Evolutionary conservation across 2,888 invertebrate genomes (phyloP).

Genomic region (Mesorhabditis spiculigera): DNA sequence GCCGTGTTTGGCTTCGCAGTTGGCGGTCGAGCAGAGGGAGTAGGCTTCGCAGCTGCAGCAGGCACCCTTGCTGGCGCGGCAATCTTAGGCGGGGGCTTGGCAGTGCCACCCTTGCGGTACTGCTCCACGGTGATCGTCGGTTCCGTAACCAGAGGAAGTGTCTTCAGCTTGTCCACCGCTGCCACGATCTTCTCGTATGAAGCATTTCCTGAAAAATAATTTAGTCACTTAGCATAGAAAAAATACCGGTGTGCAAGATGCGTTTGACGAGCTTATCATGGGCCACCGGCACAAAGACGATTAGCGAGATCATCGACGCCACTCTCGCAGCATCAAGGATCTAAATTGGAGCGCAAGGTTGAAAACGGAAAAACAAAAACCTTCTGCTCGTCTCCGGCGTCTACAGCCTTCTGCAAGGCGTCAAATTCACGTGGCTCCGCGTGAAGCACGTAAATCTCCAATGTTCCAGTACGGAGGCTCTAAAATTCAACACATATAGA

Average conservation of each 20-base stretch:
- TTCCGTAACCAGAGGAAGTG: slow-evolving; percentile 2
- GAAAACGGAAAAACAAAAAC: not conserved
- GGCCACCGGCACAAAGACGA: not conserved
- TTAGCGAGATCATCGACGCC: not conserved
- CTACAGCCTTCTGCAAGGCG: not conserved
- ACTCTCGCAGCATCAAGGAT: not conserved
- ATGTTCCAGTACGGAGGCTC: slow-evolving; percentile 1
- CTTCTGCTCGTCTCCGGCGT: not conserved
- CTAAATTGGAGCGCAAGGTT: not conserved
- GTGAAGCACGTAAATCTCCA: not conserved
- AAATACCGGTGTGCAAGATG: not conserved
- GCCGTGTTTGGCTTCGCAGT: too few species aligned
- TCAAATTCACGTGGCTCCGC: not conserved
- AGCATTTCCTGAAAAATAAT: not conserved
- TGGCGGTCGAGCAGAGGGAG: too few species aligned
- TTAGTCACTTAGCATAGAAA: not conserved
- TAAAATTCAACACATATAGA: not conserved
- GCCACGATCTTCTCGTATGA: not conserved
- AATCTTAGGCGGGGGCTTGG: not conserved
- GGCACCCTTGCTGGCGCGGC: not conserved
- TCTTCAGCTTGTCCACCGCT: slow-evolving; percentile 6
- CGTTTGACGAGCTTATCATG: not conserved
- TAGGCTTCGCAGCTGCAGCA: too few species aligned
- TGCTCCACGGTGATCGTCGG: slow-evolving; percentile 5
- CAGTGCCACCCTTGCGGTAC: not conserved